Evolutionary conservation across 2,113 vertebrate genomes (phyloP).

Genomic region (Pedetes capensis): DNA sequence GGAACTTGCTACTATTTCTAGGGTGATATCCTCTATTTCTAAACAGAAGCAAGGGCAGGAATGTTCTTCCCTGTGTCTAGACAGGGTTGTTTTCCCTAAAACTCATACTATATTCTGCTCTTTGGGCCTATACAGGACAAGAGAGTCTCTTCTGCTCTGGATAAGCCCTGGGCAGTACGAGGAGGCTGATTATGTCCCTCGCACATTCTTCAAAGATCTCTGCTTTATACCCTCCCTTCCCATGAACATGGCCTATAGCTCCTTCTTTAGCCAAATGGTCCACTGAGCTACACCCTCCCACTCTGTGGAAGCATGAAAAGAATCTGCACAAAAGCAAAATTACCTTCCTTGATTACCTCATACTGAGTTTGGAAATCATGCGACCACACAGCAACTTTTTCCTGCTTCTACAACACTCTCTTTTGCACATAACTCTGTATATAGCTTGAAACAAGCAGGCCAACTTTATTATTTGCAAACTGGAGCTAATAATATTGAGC

Average conservation of each 20-base stretch:
- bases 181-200: background rate
- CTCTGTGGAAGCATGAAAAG: background rate
- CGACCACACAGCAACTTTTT: background rate
- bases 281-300: background rate
- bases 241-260: background rate
- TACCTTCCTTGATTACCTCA: background rate
- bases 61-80: background rate
- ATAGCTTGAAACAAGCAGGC: conserved; percentile 7
- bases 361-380: background rate
- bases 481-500: background rate
- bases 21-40: background rate
- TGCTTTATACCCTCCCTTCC: background rate
- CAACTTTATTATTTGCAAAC: background rate
- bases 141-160: background rate
- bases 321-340: background rate
- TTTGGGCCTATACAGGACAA: background rate
- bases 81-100: conserved; percentile 3
- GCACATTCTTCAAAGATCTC: background rate
- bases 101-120: background rate
- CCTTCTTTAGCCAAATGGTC: background rate
- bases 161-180: background rate
- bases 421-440: background rate
- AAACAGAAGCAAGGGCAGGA: background rate
- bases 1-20: background rate
- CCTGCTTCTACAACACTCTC: background rate